Base-by-base conservation (phyloP, 2,888 invertebrate genomes). In the Pantelozetes paolii region DNA sequence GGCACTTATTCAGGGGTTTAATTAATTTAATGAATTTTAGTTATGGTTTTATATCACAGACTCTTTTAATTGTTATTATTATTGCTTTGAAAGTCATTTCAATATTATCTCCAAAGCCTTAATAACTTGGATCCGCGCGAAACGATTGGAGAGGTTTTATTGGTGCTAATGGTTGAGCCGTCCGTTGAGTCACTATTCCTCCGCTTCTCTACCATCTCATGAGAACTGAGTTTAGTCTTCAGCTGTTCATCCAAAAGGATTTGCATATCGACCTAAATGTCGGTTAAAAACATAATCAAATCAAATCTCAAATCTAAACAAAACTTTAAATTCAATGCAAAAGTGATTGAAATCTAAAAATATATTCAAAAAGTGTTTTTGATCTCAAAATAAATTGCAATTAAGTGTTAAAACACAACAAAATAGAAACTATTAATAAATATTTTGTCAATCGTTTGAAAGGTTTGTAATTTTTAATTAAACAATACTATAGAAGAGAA, bases 201-300 rank as follows among this genome's bases (percentile, higher is more conserved):
- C 73, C 59, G 75, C 42, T 67, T 64, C 8, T 64, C 64, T 36
- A 32, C 64, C 30, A 75, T 87, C n/a, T 79, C 79, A 48, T 81
- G 80, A 64, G 78, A 78, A 18, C 77, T 77, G 78, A 95, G 85
- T 84, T 94, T 93, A 80, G 88, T 89, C 77, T 89, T 89, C 87
- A 95, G 89, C 82, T 94, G 94, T 80, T 94, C 93, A 79, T 94
- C 91, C 75, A 95, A 86, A 59, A 95, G 85, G 80, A 91, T 90
- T 80, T 95, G 93, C 91, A 95, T 93, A 82, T 95, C 94, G 89
- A 93, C 91, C 90, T 94, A 85, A 28, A n/a, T n/a, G n/a, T n/a
- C n/a, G n/a, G n/a, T n/a, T n/a, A n/a, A n/a, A n/a, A n/a, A n/a
- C n/a, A n/a, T n/a, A n/a, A n/a, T n/a, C n/a, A n/a, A 28, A 28